Conservation (phyloP, 2,113 vertebrate species). For the Anoura caudifer region DNA sequence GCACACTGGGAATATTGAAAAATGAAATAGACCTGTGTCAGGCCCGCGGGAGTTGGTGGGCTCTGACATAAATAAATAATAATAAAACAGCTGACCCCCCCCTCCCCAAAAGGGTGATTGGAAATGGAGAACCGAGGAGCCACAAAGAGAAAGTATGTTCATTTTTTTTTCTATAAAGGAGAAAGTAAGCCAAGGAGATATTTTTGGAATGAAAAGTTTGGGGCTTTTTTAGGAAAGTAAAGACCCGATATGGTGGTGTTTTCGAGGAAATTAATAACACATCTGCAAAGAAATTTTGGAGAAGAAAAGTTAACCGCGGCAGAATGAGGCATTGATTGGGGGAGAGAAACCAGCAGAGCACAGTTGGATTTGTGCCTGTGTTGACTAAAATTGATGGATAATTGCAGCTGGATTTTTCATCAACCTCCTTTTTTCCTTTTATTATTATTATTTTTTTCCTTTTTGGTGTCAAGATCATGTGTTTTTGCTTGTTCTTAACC, state of each 20-base stretch:
- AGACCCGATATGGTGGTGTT: conserved; percentile 68
- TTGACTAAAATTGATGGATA: conserved; percentile 85
- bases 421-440: conserved; percentile 70
- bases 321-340: conserved; percentile 64
- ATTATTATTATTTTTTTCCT: conserved; percentile 71
- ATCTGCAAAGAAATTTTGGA: conserved; percentile 71
- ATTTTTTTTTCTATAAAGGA: conserved; percentile 55
- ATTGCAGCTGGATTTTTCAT: conserved; percentile 86
- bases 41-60: conserved; percentile 58
- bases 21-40: conserved; percentile 64
- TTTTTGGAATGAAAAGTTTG: conserved; percentile 84
- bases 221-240: conserved; percentile 66
- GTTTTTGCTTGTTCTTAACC: conserved; percentile 65
- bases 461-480: conserved; percentile 76
- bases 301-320: conserved; percentile 78
- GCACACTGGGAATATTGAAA: conserved; percentile 24
- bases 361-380: conserved; percentile 81
- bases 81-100: conserved; percentile 65
- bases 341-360: conserved; percentile 62
- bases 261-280: conserved; percentile 65
- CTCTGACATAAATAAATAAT: conserved; percentile 62
- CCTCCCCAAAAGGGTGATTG: conserved; percentile 58
- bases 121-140: conserved; percentile 75
- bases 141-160: conserved; percentile 73
- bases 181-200: conserved; percentile 73